A percentile compares a stretch with the other conserved stretches of the same genome.
Evolutionary conservation across 2,888 invertebrate genomes (phyloP).

Genomic region (Drosophila lacicola): DNA sequence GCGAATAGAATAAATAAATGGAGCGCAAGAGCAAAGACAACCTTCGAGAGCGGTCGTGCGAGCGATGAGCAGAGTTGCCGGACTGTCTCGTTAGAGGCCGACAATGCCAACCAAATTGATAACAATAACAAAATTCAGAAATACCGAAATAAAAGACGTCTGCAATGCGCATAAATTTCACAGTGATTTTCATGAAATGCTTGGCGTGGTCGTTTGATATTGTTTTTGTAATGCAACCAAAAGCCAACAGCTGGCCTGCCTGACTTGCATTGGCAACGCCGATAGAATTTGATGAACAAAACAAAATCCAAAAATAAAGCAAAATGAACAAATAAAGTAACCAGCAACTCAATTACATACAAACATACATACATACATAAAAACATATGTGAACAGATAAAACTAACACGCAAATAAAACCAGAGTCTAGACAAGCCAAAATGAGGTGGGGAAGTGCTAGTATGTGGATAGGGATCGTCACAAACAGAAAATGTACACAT

Average conservation of each 20-base stretch:
- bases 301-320: slow-evolving; percentile 54
- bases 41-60: slow-evolving; percentile 43
- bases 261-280: slow-evolving; percentile 42
- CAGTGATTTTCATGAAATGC: slow-evolving; percentile 1
- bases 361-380: slow-evolving; percentile 21
- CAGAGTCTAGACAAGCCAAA: slow-evolving; percentile 18
- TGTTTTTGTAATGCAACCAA: slow-evolving; percentile 12
- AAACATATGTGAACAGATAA: slow-evolving; percentile 48
- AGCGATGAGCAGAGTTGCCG: slow-evolving; percentile 58
- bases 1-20: slow-evolving; percentile 58
- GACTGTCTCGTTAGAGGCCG: slow-evolving; percentile 15
- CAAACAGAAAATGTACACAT: slow-evolving; percentile 29
- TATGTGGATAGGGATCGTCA: slow-evolving; percentile 7
- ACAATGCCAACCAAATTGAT: slow-evolving; percentile 19
- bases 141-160: neutral
- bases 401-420: slow-evolving; percentile 43
- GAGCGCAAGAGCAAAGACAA: slow-evolving; percentile 58
- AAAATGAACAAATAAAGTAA: slow-evolving; percentile 47
- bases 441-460: slow-evolving; percentile 14
- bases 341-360: slow-evolving; percentile 42
- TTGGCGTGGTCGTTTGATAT: neutral
- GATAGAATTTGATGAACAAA: slow-evolving; percentile 61
- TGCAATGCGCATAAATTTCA: neutral
- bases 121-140: slow-evolving; percentile 17
- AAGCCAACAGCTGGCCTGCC: slow-evolving; percentile 22